Percentiles rank a stretch among this genome's conserved stretches.
These are phyloP conservation scores for Achatina immaculata DNA, from an alignment of 1,140 invertebrate genomes.

Conservation along the genomic window DNA sequence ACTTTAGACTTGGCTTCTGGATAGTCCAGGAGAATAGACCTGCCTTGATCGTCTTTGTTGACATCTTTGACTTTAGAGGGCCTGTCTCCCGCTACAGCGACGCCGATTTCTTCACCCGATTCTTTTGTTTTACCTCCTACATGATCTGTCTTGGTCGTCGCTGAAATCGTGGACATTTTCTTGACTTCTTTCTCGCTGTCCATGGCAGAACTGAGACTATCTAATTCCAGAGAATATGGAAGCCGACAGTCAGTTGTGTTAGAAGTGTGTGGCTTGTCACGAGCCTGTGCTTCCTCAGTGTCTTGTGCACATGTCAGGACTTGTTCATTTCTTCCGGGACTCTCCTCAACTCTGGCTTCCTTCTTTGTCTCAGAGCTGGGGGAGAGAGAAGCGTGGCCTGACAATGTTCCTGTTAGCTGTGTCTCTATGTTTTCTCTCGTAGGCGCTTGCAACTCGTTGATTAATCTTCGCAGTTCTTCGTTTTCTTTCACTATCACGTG, in stretches of 20 bases:
- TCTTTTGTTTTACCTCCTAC: not conserved
- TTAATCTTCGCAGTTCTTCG: constrained; percentile 32
- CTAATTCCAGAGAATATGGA: too few relatives aligned
- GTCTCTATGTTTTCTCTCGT: not conserved
- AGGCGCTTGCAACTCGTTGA: not conserved
- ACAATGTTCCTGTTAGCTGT: not conserved
- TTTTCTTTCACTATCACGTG: constrained; percentile 44
- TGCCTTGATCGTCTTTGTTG: not conserved
- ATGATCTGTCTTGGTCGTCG: not conserved
- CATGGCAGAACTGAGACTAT: too few relatives aligned
- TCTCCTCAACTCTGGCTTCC: not conserved
- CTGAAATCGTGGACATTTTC: not conserved
- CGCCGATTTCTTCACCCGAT: not conserved
- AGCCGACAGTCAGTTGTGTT: too few relatives aligned
- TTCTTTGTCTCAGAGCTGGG: not conserved
- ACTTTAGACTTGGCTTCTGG: constrained; percentile 31
- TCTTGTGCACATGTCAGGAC: not conserved
- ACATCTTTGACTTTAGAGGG: not conserved
- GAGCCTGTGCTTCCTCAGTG: not conserved
- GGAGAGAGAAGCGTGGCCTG: not conserved
- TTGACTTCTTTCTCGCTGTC: not conserved
- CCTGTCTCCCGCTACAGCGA: not conserved
- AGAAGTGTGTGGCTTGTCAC: too few relatives aligned
- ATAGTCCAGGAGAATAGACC: constrained; percentile 9
- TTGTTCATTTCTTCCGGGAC: too few relatives aligned